phyloP scores from a whole-genome alignment of 2,113 vertebrate genomes.

The Phylloscopus whistleri region DNA sequence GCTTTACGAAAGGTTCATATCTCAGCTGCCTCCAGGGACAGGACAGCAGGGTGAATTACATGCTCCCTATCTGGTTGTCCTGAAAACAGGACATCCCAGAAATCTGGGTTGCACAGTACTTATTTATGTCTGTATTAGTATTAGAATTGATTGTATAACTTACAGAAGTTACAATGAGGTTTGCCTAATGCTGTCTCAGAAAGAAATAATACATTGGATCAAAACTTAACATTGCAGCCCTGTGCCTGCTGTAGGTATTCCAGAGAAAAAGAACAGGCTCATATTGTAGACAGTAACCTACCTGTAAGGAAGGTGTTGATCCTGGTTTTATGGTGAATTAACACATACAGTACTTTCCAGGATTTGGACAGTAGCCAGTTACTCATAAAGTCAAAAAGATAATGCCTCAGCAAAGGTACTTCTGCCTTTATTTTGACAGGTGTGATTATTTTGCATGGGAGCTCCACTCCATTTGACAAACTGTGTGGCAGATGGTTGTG shows the following conservation, averaged over 20 bases:
- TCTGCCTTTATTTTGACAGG: background rate
- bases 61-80: background rate
- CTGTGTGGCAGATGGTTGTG: background rate
- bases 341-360: background rate
- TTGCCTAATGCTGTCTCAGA: background rate
- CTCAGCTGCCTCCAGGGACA: background rate
- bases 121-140: background rate
- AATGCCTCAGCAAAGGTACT: background rate
- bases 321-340: background rate
- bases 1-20: background rate
- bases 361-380: background rate
- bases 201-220: background rate
- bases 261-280: background rate
- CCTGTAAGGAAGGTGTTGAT: background rate
- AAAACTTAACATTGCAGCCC: background rate
- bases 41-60: background rate
- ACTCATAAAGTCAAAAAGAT: background rate
- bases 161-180: background rate
- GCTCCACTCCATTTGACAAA: background rate
- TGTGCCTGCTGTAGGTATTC: background rate
- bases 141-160: background rate
- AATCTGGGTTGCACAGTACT: background rate
- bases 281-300: background rate
- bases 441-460: background rate
- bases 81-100: background rate